Evolutionary conservation across 2,113 vertebrate genomes (phyloP), one percentile per base, ranked within the genome.

Genomic region (Oceanodroma tethys): DNA sequence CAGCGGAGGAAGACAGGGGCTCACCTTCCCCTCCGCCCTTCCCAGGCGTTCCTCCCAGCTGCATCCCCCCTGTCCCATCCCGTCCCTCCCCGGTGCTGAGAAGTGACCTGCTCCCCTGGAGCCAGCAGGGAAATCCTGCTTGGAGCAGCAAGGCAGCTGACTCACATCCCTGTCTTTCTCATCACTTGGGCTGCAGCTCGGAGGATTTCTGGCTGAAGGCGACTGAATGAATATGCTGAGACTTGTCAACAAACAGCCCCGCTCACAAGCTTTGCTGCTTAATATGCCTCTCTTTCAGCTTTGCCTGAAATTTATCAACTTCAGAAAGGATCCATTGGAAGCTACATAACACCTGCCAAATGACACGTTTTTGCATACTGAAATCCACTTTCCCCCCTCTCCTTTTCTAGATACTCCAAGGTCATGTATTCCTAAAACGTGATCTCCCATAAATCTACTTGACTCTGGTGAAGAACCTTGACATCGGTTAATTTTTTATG

Each of bases 151-250:
- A 34, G 42, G 38, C 66, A 67, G 60, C 86, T 96, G 81, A 90
- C 62, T 90, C 82, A 58, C 62, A 40, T 27, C 74, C 36, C 85
- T 40, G 74, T 74, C 67, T 30, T 65, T 56, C 91, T 75, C 81
- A 53, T 47, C 56, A 10, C 82, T 75, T 14, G 83, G 59, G 82
- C 59, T 79, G 86, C 68, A 91, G 82, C 90, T 70, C 1, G 2
- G 70, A 93, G 78, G 53, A 59, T 84, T 97, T 86, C 91, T 97
- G 89, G 67, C 93, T 90, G 86, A 87, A 81, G 55, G 36, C 42
- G 18, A 79, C 65, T 23, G 93, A 76, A 80, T 27, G 62, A 94
- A 82, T 93, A 72, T 3, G 55, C 66, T 93, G 78, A 67, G 84
- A 94, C 88, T 88, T 94, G 90, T 85, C 90, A 97, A 90, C 74